Evolutionary conservation across 1,140 invertebrate genomes (phyloP).

Genomic region (Triops longicaudatus): DNA sequence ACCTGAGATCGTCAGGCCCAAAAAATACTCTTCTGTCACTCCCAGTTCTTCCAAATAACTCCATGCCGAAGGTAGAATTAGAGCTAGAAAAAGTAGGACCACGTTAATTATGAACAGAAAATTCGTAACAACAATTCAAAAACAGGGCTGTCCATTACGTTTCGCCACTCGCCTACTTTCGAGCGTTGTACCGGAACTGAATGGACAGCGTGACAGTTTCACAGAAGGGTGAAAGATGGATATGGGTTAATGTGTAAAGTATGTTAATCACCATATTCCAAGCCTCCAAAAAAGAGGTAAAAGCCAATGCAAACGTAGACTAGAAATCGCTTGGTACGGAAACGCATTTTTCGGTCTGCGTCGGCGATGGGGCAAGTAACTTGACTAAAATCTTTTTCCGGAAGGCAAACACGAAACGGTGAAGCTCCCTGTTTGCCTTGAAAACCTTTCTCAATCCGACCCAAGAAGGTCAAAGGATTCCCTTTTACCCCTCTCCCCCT

Average conservation of each 20-base stretch:
- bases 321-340: constrained; percentile 21
- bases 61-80: constrained; percentile 33
- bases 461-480: background rate
- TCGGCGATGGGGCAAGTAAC: background rate
- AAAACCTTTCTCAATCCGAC: background rate
- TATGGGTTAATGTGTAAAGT: background rate
- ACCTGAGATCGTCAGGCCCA: constrained; percentile 34
- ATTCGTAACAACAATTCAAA: too few relatives aligned
- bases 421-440: background rate
- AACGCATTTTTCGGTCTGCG: constrained; percentile 2
- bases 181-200: background rate
- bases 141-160: too few relatives aligned
- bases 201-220: background rate
- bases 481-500: background rate
- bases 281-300: constrained; percentile 23
- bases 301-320: constrained; percentile 12
- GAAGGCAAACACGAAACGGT: background rate
- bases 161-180: too few relatives aligned
- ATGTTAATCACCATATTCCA: constrained; percentile 19
- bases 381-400: background rate
- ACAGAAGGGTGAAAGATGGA: background rate
- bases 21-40: constrained; percentile 31
- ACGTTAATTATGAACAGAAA: background rate
- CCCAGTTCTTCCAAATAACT: constrained; percentile 31
- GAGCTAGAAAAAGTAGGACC: constrained; percentile 28